Conservation (phyloP, 2,797 vertebrate genomes). For the Syngnathus acus region DNA sequence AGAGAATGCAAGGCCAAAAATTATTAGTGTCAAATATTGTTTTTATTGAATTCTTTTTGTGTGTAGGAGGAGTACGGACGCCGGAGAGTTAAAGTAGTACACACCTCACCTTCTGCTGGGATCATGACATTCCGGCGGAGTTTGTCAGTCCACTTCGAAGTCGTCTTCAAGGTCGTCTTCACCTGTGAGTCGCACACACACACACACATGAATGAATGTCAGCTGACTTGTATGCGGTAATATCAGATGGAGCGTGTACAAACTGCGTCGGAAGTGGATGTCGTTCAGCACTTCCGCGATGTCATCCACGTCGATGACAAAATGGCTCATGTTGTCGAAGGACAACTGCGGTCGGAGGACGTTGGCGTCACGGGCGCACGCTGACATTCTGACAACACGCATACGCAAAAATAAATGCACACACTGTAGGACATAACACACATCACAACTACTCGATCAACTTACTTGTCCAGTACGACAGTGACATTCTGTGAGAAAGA, state of each 20-base stretch:
- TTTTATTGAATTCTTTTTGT: not conserved
- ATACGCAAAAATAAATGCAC: not conserved
- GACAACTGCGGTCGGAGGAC: slow-evolving; percentile 69
- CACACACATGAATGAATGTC: not conserved
- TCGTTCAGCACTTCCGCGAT: slow-evolving; percentile 73
- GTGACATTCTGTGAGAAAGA: slow-evolving; percentile 68
- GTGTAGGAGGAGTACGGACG: not conserved
- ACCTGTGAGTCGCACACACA: slow-evolving; percentile 32
- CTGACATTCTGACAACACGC: slow-evolving; percentile 65
- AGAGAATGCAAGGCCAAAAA: too few relatives aligned
- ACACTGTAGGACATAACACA: too few relatives aligned
- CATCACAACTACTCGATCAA: slow-evolving; percentile 10
- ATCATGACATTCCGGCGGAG: not conserved
- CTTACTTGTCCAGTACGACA: slow-evolving; percentile 84
- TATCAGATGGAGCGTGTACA: not conserved
- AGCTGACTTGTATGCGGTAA: not conserved
- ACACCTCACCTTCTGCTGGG: not conserved
- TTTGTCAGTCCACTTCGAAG: slow-evolving; percentile 38
- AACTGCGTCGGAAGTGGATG: slow-evolving; percentile 79
- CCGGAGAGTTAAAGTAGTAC: not conserved
- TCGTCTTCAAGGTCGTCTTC: slow-evolving; percentile 53
- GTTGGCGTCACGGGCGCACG: slow-evolving; percentile 65
- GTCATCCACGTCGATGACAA: slow-evolving; percentile 71
- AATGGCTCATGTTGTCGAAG: slow-evolving; percentile 81
- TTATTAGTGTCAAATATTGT: not conserved